Evolutionary conservation across 2,888 invertebrate genomes (phyloP).

Genomic region (Eudemis profundana): DNA sequence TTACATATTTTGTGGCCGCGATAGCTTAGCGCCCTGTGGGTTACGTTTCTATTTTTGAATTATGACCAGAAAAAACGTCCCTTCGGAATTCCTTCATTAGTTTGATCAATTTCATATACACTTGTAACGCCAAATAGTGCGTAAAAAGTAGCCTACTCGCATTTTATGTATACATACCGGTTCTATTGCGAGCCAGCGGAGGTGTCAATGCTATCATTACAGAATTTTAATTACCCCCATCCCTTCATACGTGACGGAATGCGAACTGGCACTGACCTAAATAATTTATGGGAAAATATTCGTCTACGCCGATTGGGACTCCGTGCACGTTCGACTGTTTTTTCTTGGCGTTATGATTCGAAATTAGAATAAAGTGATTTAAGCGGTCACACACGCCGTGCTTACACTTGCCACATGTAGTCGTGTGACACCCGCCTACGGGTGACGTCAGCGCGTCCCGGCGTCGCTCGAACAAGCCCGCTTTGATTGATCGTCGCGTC

Average conservation of each 20-base stretch:
- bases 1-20: constrained; percentile 81
- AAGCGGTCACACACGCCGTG: constrained; percentile 42
- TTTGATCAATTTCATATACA: constrained; percentile 18
- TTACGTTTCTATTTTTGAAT: constrained; percentile 68
- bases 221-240: constrained; percentile 79
- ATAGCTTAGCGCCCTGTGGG: constrained; percentile 75
- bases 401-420: constrained; percentile 43
- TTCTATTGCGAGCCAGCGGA: constrained; percentile 52
- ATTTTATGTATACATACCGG: constrained; percentile 43
- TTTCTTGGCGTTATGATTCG: constrained; percentile 47
- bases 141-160: constrained; percentile 39
- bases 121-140: constrained; percentile 34
- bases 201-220: constrained; percentile 71
- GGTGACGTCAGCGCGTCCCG: constrained; percentile 42
- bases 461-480: constrained; percentile 40
- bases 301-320: constrained; percentile 49
- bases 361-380: constrained; percentile 45
- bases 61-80: constrained; percentile 53
- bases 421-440: constrained; percentile 40
- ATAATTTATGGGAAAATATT: constrained; percentile 75
- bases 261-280: constrained; percentile 72
- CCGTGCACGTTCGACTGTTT: constrained; percentile 43
- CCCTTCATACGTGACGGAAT: constrained; percentile 74
- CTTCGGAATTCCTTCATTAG: constrained; percentile 30
- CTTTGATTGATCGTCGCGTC: constrained; percentile 44